phyloP scores from a whole-genome alignment of 2,797 vertebrate species.

The Silurus aristotelis region DNA sequence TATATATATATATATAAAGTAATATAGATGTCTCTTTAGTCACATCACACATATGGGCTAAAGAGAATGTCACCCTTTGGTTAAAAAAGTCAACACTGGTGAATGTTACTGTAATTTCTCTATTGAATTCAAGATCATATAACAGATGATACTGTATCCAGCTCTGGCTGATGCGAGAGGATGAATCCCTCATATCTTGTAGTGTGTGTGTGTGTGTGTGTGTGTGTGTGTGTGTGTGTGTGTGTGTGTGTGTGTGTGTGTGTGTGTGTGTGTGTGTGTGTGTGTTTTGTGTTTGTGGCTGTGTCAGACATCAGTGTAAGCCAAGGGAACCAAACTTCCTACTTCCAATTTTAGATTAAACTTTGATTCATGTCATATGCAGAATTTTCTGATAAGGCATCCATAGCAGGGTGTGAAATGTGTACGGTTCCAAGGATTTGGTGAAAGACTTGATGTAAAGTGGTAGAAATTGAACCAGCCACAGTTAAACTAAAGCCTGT shows the following conservation, averaged over 20 bases:
- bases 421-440: background rate
- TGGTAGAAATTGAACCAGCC: background rate
- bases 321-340: background rate
- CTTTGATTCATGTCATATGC: background rate
- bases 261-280: too few species aligned
- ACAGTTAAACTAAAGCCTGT: background rate
- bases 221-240: too few species aligned
- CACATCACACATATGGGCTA: background rate
- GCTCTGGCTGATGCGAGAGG: background rate
- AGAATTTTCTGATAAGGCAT: background rate
- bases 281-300: background rate
- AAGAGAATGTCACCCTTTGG: background rate
- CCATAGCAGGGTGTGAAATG: background rate
- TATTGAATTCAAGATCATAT: background rate
- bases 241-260: too few species aligned
- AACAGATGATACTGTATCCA: background rate
- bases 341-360: background rate
- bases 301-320: background rate
- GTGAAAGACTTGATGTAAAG: background rate
- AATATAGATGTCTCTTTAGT: background rate
- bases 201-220: too few species aligned
- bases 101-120: background rate
- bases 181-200: background rate
- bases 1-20: too few species aligned
- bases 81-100: background rate